phyloP scores from a whole-genome alignment of 2,113 vertebrate species.

The Myanophis thanlyinensis region DNA sequence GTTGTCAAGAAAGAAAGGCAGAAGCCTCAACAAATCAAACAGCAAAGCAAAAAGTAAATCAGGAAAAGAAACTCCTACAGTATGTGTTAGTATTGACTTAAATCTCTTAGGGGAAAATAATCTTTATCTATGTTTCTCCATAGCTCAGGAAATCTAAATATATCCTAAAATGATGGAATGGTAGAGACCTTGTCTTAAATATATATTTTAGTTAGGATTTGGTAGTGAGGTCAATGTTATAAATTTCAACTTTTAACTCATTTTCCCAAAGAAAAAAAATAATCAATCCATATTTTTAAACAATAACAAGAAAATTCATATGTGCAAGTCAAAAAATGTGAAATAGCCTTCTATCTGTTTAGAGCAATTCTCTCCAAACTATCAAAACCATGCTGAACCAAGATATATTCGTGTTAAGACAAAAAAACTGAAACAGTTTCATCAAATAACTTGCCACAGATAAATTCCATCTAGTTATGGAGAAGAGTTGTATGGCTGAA shows the following conservation, averaged over 20 bases:
- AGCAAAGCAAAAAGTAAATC: neutral
- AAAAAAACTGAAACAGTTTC: neutral
- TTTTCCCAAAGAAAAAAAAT: conserved; percentile 47
- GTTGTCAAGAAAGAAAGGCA: fast-evolving
- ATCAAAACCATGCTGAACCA: neutral
- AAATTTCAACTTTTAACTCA: conserved; percentile 52
- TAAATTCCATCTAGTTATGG: too few species aligned
- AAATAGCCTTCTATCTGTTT: neutral
- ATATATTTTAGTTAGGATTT: neutral
- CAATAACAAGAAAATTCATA: neutral
- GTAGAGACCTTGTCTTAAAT: conserved; percentile 24
- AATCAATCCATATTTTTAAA: neutral
- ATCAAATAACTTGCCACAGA: neutral
- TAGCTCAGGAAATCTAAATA: neutral
- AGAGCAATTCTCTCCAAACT: neutral
- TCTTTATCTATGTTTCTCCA: neutral
- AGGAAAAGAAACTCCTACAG: neutral
- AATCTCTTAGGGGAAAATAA: neutral
- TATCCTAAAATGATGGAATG: conserved; percentile 30
- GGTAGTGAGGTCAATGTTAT: neutral
- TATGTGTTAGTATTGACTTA: neutral
- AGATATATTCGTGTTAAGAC: neutral
- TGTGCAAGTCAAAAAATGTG: neutral
- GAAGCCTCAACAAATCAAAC: neutral
- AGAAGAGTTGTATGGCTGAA: neutral